These are phyloP conservation scores for Ctenosaura bakeri DNA, from an alignment of 2,797 vertebrate genomes.

Conservation along the genomic window DNA sequence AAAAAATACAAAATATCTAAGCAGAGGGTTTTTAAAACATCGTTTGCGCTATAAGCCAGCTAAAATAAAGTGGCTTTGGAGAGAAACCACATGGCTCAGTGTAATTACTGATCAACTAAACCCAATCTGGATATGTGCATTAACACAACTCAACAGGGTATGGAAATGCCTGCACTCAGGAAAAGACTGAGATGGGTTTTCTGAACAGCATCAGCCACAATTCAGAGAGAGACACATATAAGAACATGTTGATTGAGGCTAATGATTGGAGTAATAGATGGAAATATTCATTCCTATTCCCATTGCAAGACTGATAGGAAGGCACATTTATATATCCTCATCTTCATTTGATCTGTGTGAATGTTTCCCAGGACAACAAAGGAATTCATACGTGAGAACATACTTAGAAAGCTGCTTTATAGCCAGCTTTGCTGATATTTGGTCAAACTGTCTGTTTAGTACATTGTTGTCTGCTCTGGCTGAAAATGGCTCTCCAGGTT, in stretches of 20 bases:
- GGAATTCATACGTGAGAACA: not conserved
- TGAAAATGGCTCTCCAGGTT: not conserved
- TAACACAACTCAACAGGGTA: constrained; percentile 18
- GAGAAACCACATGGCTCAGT: constrained; percentile 56
- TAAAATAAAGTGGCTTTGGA: constrained; percentile 52
- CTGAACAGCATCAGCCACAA: not conserved
- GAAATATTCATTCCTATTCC: not conserved
- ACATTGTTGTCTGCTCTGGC: not conserved
- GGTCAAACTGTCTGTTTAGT: not conserved
- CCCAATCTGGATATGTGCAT: constrained; percentile 53
- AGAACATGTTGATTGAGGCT: not conserved
- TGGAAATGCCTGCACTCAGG: not conserved
- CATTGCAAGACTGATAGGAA: not conserved
- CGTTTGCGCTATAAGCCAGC: constrained; percentile 62
- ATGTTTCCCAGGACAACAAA: not conserved
- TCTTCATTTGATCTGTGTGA: not conserved
- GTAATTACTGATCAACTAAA: constrained; percentile 64
- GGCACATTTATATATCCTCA: not conserved
- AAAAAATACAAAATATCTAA: constrained; percentile 58
- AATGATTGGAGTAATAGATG: not conserved
- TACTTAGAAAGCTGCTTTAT: not conserved
- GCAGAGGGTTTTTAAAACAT: constrained; percentile 55
- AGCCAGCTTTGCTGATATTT: not conserved
- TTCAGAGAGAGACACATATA: not conserved
- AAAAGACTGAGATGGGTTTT: not conserved